Conservation (phyloP, 2,888 invertebrate species). For the Acronicta psi region DNA sequence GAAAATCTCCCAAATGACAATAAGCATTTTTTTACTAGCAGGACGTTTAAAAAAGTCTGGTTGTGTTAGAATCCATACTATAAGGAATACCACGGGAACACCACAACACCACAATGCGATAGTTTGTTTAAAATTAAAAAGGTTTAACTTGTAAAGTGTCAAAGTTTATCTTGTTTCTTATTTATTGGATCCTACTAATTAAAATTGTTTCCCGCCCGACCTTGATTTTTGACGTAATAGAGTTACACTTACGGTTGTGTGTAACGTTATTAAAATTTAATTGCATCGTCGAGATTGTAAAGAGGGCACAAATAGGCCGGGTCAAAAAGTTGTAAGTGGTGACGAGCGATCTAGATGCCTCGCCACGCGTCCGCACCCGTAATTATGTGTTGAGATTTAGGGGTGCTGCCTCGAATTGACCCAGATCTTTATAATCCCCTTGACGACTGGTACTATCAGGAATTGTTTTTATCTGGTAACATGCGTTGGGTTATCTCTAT, state of each 20-base stretch:
- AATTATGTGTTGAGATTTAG: conserved; percentile 80
- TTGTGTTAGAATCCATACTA: too few relatives aligned
- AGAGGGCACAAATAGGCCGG: conserved; percentile 59
- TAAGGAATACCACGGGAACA: too few relatives aligned
- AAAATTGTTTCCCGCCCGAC: too few relatives aligned
- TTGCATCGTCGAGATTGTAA: conserved; percentile 48
- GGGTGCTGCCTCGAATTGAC: conserved; percentile 71
- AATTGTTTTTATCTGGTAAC: conserved; percentile 65
- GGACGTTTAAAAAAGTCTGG: not conserved
- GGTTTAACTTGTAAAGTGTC: too few relatives aligned
- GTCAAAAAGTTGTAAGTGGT: conserved; percentile 72
- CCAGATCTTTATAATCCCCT: conserved; percentile 75
- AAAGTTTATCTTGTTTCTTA: too few relatives aligned
- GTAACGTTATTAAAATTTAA: conserved; percentile 31
- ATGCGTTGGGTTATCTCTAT: conserved; percentile 21
- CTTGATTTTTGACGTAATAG: not conserved
- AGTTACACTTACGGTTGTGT: not conserved
- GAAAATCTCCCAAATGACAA: conserved; percentile 48
- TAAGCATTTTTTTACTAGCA: conserved; percentile 6
- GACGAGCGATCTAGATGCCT: conserved; percentile 65
- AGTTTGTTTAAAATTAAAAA: too few relatives aligned
- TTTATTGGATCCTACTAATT: too few relatives aligned
- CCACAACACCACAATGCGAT: too few relatives aligned
- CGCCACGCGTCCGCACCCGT: conserved; percentile 64
- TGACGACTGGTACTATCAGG: conserved; percentile 58